These are phyloP conservation scores for Leptopilina boulardi DNA, from an alignment of 1,140 invertebrate species.

Conservation along the genomic window DNA sequence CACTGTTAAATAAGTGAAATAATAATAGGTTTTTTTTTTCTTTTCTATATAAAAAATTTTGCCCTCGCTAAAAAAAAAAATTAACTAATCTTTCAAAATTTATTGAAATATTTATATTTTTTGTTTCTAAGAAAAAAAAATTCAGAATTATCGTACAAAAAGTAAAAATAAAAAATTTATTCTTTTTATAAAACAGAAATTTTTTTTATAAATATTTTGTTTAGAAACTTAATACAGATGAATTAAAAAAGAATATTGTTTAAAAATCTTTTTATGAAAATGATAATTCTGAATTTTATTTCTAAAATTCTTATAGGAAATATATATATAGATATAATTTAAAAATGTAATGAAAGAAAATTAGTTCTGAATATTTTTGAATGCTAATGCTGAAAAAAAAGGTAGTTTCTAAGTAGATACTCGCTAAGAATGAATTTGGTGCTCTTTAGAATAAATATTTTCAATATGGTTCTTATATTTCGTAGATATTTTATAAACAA, in stretches of 20 bases:
- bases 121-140: background rate
- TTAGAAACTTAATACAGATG: too few relatives aligned
- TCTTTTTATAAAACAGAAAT: too few relatives aligned
- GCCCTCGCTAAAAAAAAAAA: background rate
- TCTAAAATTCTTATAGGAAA: background rate
- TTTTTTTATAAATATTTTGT: too few relatives aligned
- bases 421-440: slow-evolving; percentile 62
- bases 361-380: slow-evolving; percentile 37
- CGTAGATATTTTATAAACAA: background rate
- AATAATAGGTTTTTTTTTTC: background rate
- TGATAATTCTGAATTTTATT: background rate
- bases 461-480: slow-evolving; percentile 33
- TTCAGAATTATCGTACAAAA: background rate
- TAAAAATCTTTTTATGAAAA: too few relatives aligned
- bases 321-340: background rate
- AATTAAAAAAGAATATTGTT: too few relatives aligned
- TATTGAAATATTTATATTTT: background rate
- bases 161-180: background rate
- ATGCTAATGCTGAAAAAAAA: slow-evolving; percentile 34
- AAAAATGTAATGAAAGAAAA: background rate
- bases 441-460: slow-evolving; percentile 64
- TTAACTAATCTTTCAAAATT: background rate
- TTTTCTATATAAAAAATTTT: too few relatives aligned
- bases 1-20: background rate
- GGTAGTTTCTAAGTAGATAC: slow-evolving; percentile 32